Evolutionary conservation across 2,797 vertebrate genomes (phyloP), one percentile per base, ranked within the genome.

Genomic region (Siniperca obscura): DNA sequence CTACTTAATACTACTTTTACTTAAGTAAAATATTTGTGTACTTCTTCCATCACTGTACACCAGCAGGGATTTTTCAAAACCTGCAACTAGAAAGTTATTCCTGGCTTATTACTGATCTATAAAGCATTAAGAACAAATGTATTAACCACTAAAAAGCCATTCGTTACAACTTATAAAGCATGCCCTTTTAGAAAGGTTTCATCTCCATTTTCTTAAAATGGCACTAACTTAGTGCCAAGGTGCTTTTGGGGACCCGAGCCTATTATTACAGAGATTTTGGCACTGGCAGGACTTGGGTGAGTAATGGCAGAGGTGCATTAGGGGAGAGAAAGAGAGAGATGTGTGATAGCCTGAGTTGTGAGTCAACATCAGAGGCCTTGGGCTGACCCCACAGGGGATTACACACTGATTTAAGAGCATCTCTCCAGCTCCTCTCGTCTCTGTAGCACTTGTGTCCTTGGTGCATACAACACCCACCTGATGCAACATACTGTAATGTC

Each of bases 401-500:
- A 95, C 92, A 91, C 86, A 90, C 89, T 93, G 93, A 95, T 95
- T 95, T 94, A 94, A 94, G 93, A 93, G 93, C 92, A 92, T 93
- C 90, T 92, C 86, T 86, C 73, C 83, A 89, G 80, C 87, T 87
- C 83, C 74, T 82, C 84, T 82, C 78, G 59, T 67, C 81, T 83
- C 44, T 74, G 72, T 16, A 81, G 88, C 84, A 86, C 81, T 83
- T 67, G 16, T 59, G 56, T 68, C 70, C 76, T 36, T n/a, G 1
- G 75, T 59, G 60, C 73, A 87, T 66, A 71, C 61, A 84, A 85
- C 82, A 82, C 67, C 82, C 78, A 82, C 83, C 86, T 85, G 89
- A 89, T 86, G 84, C 90, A 90, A 76, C 79, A 87, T 83, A 36
- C 36, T 36, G 36, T 36, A 82, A 86, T 73, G 78, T 84, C 67